Base-by-base conservation (phyloP, 2,113 vertebrate genomes). In the Pseudois nayaur region DNA sequence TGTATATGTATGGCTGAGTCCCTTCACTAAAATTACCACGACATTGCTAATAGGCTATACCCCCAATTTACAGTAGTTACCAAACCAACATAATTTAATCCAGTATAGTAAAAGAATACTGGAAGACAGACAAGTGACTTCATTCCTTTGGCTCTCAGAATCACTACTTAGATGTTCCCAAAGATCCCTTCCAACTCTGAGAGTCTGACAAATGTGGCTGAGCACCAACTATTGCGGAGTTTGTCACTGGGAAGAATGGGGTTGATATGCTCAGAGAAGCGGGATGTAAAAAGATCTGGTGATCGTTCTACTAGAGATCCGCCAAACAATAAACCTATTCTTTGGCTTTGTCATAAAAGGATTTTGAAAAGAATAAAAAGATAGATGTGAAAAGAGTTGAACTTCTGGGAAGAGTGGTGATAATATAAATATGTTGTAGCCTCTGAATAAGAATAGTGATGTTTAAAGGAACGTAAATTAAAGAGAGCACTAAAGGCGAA, bases 361-460 rank as follows among this genome's bases (percentile, higher is more conserved):
- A 3, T 76, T 96, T 87, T 57, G 27, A 89, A 59, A 54, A 67
- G 23, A 87, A 74, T 91, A 79, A 62, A 67, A 87, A 78, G 60
- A 59, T 17, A 60, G n/a, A 60, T 50, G 60, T 90, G 27, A 59
- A 87, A 74, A 90, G 25, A 60, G 45, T 64, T 97, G 52, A 96
- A 89, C 43, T 95, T 96, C 60, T 96, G 40, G 43, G 48, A 93
- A 89, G 57, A 93, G 79, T 29, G 12, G 29, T 92, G 33, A 62
- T 96, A 64, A 84, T 74, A 64, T 87, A 95, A 95, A 95, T 94
- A 95, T 81, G 59, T 52, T 54, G 3, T 85, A 43, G 21, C 29
- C 48, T 97, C 57, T 93, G 95, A 93, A 93, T 94, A 97, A 94
- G 29, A 93, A 93, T 84, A 43, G 59, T 82, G 89, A 74, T 97